These are phyloP conservation scores for Drosophila serrata DNA, from an alignment of 1,140 invertebrate species.

Conservation along the genomic window DNA sequence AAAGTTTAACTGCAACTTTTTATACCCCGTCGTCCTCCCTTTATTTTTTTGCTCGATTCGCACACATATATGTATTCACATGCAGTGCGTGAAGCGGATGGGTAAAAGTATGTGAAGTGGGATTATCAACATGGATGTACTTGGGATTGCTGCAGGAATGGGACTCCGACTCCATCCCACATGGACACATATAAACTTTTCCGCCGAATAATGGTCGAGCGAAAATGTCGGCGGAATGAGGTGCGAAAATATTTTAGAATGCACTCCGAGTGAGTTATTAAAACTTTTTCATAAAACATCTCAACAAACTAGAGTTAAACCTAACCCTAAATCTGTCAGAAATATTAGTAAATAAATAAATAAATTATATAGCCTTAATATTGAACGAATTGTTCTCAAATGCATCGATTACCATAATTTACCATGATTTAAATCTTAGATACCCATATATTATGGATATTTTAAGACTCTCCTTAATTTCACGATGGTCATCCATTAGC, in stretches of 20 bases:
- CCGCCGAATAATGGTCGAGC: slow-evolving; percentile 25
- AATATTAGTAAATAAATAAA: neutral
- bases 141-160: slow-evolving; percentile 4
- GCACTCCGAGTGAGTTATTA: slow-evolving; percentile 2
- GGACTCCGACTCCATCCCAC: slow-evolving; percentile 31
- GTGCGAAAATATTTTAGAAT: slow-evolving; percentile 19
- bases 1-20: slow-evolving; percentile 82
- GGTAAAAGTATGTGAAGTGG: slow-evolving; percentile 32
- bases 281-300: slow-evolving; percentile 4
- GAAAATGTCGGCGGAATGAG: slow-evolving; percentile 26
- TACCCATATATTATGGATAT: neutral
- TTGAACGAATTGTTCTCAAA: too few relatives aligned
- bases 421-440: too few relatives aligned
- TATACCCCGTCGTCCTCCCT: slow-evolving; percentile 6
- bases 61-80: slow-evolving; percentile 15
- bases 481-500: slow-evolving; percentile 22
- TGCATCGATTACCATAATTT: too few relatives aligned
- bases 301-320: neutral
- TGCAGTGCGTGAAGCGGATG: slow-evolving; percentile 39
- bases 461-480: slow-evolving; percentile 12
- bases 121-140: slow-evolving; percentile 46
- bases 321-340: too few relatives aligned
- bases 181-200: slow-evolving; percentile 29
- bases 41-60: slow-evolving; percentile 14
- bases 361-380: too few relatives aligned